Conservation (phyloP, 2,113 vertebrate species). For the Eupsittula cactorum region DNA sequence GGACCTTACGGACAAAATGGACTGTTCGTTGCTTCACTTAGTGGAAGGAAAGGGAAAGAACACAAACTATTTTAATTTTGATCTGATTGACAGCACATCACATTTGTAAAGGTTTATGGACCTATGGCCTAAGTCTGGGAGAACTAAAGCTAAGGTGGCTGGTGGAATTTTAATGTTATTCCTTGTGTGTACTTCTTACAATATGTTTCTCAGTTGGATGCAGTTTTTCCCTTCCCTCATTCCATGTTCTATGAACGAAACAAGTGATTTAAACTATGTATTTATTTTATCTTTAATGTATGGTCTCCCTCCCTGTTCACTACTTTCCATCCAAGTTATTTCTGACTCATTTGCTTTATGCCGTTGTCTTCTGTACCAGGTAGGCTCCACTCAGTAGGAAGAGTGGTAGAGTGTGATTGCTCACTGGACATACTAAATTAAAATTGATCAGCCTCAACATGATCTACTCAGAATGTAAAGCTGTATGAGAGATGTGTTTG, state of each 20-base stretch:
- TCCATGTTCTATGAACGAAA: not conserved
- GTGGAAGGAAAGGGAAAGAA: not conserved
- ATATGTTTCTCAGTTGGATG: not conserved
- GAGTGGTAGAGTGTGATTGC: not conserved
- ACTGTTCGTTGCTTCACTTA: not conserved
- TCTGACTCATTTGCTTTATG: not conserved
- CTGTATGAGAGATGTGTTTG: not conserved
- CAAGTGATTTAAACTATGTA: not conserved
- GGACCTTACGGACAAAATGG: not conserved
- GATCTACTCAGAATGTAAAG: not conserved
- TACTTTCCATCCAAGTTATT: not conserved
- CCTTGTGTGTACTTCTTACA: not conserved
- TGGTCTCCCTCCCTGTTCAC: not conserved
- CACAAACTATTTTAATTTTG: not conserved
- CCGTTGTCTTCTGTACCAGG: not conserved
- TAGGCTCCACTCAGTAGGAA: not conserved
- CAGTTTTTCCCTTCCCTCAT: not conserved
- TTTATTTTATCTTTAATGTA: not conserved
- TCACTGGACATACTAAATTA: not conserved
- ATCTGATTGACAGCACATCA: not conserved
- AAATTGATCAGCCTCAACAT: not conserved
- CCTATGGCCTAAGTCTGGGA: not conserved
- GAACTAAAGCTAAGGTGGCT: not conserved
- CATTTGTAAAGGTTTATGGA: not conserved
- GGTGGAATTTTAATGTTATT: not conserved